Percentiles rank a stretch among this genome's conserved stretches.
Conservation (phyloP, 2,113 vertebrate species). For the Chitala chitala region DNA sequence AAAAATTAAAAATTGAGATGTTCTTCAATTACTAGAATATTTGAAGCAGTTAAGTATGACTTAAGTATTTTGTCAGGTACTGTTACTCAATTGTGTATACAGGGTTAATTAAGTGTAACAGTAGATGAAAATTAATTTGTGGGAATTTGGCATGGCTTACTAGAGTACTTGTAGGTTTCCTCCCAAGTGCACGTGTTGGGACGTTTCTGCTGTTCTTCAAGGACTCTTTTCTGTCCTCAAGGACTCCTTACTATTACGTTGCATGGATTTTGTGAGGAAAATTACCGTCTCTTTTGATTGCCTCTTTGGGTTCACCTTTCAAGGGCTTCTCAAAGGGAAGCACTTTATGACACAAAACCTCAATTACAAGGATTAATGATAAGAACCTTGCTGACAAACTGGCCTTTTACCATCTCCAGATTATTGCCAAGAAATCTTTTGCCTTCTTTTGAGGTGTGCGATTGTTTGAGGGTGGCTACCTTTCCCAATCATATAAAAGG, state of each 20-base stretch:
- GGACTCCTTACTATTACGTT: conserved; percentile 48
- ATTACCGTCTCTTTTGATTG: conserved; percentile 24
- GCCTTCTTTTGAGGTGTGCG: not conserved
- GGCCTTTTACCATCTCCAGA: not conserved
- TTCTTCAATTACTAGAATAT: too few species aligned
- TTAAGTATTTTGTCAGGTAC: too few species aligned
- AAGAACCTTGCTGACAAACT: conserved; percentile 17
- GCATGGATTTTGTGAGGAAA: conserved; percentile 13
- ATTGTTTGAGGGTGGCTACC: not conserved
- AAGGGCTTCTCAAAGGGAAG: conserved; percentile 18
- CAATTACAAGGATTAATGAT: conserved; percentile 24
- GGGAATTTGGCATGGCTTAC: conserved; percentile 55
- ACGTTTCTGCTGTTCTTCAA: too few species aligned
- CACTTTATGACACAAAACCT: conserved; percentile 3
- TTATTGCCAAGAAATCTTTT: not conserved
- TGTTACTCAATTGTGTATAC: conserved; percentile 24
- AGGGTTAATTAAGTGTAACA: conserved; percentile 60
- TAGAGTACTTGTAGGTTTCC: conserved; percentile 56
- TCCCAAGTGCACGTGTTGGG: conserved; percentile 62
- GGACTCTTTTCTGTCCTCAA: conserved; percentile 64
- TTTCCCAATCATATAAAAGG: not conserved
- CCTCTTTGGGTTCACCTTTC: conserved; percentile 21
- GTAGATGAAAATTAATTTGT: conserved; percentile 76
- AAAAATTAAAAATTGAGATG: too few species aligned
- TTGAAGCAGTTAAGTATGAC: too few species aligned